These are phyloP conservation scores for Nomada ferruginata DNA, from an alignment of 2,888 invertebrate species.

Conservation along the genomic window DNA sequence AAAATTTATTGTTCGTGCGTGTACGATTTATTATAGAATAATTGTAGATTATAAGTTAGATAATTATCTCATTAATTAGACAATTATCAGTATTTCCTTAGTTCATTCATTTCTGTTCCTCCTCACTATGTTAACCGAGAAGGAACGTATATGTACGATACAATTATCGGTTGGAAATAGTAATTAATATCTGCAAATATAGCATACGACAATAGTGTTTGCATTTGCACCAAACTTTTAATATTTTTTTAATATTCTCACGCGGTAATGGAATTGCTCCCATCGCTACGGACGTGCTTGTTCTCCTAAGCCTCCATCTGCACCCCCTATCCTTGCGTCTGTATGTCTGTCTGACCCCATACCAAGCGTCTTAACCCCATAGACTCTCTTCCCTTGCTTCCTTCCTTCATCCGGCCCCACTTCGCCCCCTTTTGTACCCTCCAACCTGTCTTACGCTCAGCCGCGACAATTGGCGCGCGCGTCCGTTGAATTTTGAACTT, in stretches of 20 bases:
- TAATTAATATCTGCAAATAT: too few relatives aligned
- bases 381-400: conserved; percentile 8
- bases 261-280: conserved; percentile 15
- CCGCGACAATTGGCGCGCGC: conserved; percentile 32
- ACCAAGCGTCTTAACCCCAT: conserved; percentile 62
- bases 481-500: conserved; percentile 47
- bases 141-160: too few relatives aligned
- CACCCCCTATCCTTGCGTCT: conserved; percentile 44
- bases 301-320: conserved; percentile 40
- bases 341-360: conserved; percentile 74
- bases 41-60: too few relatives aligned
- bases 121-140: too few relatives aligned
- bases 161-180: too few relatives aligned
- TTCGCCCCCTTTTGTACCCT: neutral
- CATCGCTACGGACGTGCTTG: conserved; percentile 15
- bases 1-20: too few relatives aligned
- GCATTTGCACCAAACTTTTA: too few relatives aligned
- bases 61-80: too few relatives aligned
- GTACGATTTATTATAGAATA: too few relatives aligned
- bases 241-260: neutral
- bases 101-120: too few relatives aligned
- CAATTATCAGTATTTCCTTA: too few relatives aligned
- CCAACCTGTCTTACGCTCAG: conserved; percentile 24
- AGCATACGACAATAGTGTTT: too few relatives aligned
- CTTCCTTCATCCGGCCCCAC: neutral